Percentiles rank a stretch among this genome's conserved stretches.
Evolutionary conservation across 2,888 invertebrate genomes (phyloP).

Genomic region (Conus canariensis): DNA sequence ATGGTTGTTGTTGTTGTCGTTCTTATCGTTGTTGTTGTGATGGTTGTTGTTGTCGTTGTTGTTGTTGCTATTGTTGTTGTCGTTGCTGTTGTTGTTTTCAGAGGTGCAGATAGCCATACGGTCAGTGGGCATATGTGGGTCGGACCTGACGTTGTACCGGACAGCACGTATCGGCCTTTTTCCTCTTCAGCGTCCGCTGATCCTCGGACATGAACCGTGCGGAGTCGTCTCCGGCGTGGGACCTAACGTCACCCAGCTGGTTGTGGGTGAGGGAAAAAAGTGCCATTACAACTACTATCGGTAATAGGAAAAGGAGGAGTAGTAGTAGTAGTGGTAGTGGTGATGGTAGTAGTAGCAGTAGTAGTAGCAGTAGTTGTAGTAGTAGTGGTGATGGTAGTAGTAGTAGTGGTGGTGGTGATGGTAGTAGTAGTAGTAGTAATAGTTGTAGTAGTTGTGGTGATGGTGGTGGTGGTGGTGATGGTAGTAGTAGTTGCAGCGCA

Average conservation of each 20-base stretch:
- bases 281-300: too few species aligned
- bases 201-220: constrained; percentile 32
- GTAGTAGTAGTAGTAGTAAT: too few species aligned
- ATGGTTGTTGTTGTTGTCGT: too few species aligned
- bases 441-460: too few species aligned
- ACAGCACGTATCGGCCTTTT: neutral
- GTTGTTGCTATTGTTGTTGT: neutral
- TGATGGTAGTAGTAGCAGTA: too few species aligned
- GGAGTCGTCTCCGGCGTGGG: constrained; percentile 29
- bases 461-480: too few species aligned
- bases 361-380: too few species aligned
- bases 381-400: too few species aligned
- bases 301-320: neutral
- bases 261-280: constrained; percentile 1
- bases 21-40: too few species aligned
- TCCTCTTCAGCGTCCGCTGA: neutral
- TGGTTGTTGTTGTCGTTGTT: too few species aligned
- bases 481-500: too few species aligned
- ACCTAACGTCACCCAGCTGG: neutral
- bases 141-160: constrained; percentile 22
- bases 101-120: constrained; percentile 28
- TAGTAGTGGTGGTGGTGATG: too few species aligned
- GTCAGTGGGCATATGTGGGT: constrained; percentile 28
- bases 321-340: neutral
- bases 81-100: neutral